phyloP scores from a whole-genome alignment of 2,797 vertebrate species.

The Urosaurus nigricauda region DNA sequence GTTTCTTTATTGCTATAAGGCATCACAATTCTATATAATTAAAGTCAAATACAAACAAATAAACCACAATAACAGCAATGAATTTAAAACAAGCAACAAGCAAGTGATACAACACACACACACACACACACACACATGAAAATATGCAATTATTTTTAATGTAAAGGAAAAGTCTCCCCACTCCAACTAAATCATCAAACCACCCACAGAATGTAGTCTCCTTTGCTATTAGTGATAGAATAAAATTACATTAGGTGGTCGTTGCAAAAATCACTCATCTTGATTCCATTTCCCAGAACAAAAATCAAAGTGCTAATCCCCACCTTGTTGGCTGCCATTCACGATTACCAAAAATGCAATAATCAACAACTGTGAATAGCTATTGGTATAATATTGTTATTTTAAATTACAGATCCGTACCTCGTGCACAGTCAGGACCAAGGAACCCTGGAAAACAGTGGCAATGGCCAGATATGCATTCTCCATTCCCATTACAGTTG shows the following conservation, averaged over 20 bases:
- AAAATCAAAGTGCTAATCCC: not conserved
- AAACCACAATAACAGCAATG: too few species aligned
- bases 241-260: not conserved
- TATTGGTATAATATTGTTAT: not conserved
- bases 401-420: constrained; percentile 75
- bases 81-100: too few species aligned
- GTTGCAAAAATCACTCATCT: not conserved
- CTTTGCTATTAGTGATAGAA: not conserved
- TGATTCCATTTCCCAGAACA: not conserved
- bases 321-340: constrained; percentile 6
- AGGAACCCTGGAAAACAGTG: constrained; percentile 95
- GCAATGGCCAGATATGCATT: constrained; percentile 95
- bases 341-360: not conserved
- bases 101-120: too few species aligned
- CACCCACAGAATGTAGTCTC: not conserved
- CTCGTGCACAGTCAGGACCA: constrained; percentile 95
- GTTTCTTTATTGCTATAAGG: too few species aligned
- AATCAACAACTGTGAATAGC: not conserved
- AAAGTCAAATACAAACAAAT: too few species aligned
- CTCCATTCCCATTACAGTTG: constrained; percentile 95
- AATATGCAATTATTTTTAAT: too few species aligned
- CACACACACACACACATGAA: too few species aligned
- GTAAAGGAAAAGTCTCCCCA: too few species aligned
- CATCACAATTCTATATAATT: too few species aligned
- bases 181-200: too few species aligned